Percentiles rank a stretch among this genome's conserved stretches.
phyloP scores from a whole-genome alignment of 2,797 vertebrate genomes.

The Pseudochirops corinnae region DNA sequence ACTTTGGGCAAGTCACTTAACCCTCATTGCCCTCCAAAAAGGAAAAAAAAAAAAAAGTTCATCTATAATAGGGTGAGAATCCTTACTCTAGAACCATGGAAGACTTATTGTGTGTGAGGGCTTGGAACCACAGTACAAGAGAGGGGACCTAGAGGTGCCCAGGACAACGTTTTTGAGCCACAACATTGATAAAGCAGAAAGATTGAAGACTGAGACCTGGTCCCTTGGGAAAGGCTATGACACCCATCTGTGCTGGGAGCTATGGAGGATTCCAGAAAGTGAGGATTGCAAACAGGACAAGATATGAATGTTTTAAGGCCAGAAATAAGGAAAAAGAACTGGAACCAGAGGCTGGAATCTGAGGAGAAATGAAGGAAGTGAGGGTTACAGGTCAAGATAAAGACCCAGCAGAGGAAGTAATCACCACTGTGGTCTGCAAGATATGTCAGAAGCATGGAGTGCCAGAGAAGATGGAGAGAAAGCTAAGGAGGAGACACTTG shows the following conservation, averaged over 20 bases:
- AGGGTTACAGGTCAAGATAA: background rate
- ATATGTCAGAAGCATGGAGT: background rate
- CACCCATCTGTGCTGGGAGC: background rate
- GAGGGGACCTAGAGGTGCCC: background rate
- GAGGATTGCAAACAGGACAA: background rate
- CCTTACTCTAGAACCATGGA: background rate
- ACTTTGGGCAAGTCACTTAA: no score
- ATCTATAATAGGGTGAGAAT: background rate
- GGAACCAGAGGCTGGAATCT: background rate
- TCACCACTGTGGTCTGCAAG: background rate
- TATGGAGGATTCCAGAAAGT: background rate
- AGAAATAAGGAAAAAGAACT: background rate
- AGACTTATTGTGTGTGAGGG: background rate
- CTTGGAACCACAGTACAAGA: background rate
- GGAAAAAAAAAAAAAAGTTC: background rate
- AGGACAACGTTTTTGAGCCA: background rate
- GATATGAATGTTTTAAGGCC: background rate
- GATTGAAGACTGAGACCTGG: background rate
- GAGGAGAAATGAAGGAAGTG: background rate
- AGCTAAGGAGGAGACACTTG: background rate
- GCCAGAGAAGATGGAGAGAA: background rate
- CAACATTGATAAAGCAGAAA: background rate
- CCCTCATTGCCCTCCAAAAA: no score
- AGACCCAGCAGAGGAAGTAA: background rate
- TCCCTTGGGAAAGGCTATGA: background rate